These are phyloP conservation scores for Bothrops jararaca DNA, from an alignment of 2,113 vertebrate species.

Conservation along the genomic window DNA sequence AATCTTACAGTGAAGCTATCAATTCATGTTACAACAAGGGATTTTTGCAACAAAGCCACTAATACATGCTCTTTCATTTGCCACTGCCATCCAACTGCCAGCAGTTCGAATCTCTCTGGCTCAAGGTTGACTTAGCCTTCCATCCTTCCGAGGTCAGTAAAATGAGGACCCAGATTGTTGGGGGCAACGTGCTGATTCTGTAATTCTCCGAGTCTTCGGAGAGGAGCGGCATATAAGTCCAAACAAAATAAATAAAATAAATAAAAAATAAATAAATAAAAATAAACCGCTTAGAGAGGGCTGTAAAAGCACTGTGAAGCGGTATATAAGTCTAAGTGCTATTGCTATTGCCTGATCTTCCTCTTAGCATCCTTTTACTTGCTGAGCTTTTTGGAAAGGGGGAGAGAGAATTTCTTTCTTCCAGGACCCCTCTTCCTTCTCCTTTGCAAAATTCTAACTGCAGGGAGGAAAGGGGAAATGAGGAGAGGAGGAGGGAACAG, in stretches of 20 bases:
- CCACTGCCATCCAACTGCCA: slow-evolving; percentile 21
- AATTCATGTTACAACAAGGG: not conserved
- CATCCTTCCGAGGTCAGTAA: not conserved
- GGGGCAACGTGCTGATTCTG: not conserved
- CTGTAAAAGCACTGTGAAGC: slow-evolving; percentile 55
- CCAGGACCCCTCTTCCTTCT: too few relatives aligned
- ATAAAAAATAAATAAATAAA: too few relatives aligned
- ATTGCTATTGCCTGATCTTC: too few relatives aligned
- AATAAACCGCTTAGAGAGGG: not conserved
- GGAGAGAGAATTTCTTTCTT: too few relatives aligned
- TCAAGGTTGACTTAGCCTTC: not conserved
- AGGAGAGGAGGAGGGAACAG: slow-evolving; percentile 61
- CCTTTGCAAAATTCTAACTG: not conserved
- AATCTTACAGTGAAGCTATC: not conserved
- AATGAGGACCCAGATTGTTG: not conserved
- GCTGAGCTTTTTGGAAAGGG: too few relatives aligned
- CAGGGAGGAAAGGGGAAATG: not conserved
- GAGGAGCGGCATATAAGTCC: too few relatives aligned
- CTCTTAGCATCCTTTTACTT: too few relatives aligned
- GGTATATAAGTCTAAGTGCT: too few relatives aligned
- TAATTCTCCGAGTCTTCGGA: too few relatives aligned
- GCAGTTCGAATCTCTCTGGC: not conserved
- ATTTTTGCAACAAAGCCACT: slow-evolving; percentile 1
- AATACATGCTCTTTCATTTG: slow-evolving; percentile 39
- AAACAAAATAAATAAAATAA: too few relatives aligned